Base-by-base conservation (phyloP, 2,797 vertebrate species). In the Simalia tracyae region DNA sequence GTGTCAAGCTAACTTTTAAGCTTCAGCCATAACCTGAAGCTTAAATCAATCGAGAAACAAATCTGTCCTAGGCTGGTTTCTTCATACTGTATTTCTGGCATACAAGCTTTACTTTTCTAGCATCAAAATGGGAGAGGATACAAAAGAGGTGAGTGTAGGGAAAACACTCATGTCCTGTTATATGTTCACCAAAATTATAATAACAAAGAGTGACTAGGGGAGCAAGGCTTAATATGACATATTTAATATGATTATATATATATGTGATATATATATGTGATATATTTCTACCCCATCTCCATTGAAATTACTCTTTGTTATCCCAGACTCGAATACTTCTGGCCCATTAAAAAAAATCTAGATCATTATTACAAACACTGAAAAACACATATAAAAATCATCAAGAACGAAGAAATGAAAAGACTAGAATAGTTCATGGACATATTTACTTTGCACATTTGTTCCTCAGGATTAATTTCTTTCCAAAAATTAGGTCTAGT, bases 21-120 rank as follows among this genome's bases (percentile, higher is more conserved):
- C 28, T 31, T 85, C 60, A 85, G 56, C 28, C n/a, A 86, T 7
- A 72, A 72, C 5, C 89, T 86, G 50, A 66, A 64, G 84, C 60
- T 28, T 66, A 85, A 91, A 86, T 86, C 89, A 56, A 92, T 92
- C 84, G 5, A 24, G 93, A 36, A 36, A 93, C 60, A 85, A 89
- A 36, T 4, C 0, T 86, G 72, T 11, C 22, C 89, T 76, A 15
- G 72, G 88, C 0, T 84, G 87, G 11, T 64, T 84, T 95, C 92
- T 3, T 60, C 31, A 2, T 36, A 89, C 60, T 56, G 7, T 84
- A 66, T 10, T 86, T 89, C 87, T 1, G 0, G 88, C 93, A 93
- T 92, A 46, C 61, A 11, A 0, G 63, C 26, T 36, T 28, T 56
- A 42, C 59, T 56, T 85, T 87, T 36, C 50, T 0, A 84, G 26